A percentile compares a stretch with the other conserved stretches of the same genome.
Evolutionary conservation across 2,797 vertebrate genomes (phyloP).

Genomic region (Paramormyrops hopkinsi): DNA sequence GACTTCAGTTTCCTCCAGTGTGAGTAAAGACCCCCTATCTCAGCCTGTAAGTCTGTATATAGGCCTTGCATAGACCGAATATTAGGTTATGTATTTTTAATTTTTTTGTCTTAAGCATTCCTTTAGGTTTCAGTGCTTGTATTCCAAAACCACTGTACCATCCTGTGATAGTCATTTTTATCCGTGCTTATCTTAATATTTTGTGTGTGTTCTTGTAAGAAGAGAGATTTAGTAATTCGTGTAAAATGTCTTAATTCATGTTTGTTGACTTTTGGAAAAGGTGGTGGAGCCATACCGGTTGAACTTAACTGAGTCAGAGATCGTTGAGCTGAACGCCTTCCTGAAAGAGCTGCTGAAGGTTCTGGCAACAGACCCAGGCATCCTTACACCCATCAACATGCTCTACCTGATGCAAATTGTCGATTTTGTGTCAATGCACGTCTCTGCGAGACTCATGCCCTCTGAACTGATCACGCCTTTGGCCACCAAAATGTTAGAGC

Average conservation of each 20-base stretch:
- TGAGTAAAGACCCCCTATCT: constrained; percentile 44
- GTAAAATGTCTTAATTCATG: background rate
- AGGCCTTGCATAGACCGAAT: background rate
- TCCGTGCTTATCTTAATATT: background rate
- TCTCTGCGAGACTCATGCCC: constrained; percentile 27
- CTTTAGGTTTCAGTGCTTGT: background rate
- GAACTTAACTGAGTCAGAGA: constrained; percentile 39
- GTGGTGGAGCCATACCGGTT: constrained; percentile 40
- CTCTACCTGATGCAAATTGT: constrained; percentile 53
- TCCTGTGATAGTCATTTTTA: background rate
- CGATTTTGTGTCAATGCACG: constrained; percentile 34
- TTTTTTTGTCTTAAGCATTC: background rate
- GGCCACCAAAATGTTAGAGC: constrained; percentile 54
- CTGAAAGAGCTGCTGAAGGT: constrained; percentile 42
- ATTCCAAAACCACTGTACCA: background rate
- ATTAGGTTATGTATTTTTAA: background rate
- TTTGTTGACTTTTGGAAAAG: constrained; percentile 32
- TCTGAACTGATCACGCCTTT: constrained; percentile 52
- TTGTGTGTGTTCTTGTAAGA: background rate
- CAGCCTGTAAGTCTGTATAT: constrained; percentile 51
- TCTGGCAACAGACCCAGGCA: constrained; percentile 40
- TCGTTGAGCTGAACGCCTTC: constrained; percentile 44
- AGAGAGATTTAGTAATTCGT: too few relatives aligned
- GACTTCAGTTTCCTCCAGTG: constrained; percentile 52
- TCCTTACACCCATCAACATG: constrained; percentile 53